Evolutionary conservation across 2,113 vertebrate genomes (phyloP).

Genomic region (Tiliqua scincoides): DNA sequence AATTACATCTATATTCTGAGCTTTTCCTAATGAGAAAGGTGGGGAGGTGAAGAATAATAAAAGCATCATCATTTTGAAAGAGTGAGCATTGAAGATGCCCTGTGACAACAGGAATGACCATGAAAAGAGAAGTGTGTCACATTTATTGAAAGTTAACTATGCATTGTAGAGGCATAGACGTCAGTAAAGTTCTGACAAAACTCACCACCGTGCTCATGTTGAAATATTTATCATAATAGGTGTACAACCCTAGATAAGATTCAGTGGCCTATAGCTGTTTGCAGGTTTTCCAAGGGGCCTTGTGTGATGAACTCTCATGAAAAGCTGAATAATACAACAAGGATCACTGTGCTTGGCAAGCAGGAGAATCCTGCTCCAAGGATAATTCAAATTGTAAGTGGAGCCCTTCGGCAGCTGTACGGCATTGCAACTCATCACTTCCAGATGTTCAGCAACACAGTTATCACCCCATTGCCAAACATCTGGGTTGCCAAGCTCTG

Average conservation of each 20-base stretch:
- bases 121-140: slow-evolving; percentile 52
- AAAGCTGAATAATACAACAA: not conserved
- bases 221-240: not conserved
- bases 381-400: not conserved
- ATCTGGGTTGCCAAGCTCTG: no score
- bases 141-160: slow-evolving; percentile 2
- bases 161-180: not conserved
- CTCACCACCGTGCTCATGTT: not conserved
- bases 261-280: not conserved
- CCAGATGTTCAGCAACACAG: no score
- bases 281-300: not conserved
- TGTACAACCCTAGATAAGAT: not conserved
- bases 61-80: slow-evolving; percentile 16
- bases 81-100: not conserved
- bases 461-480: no score
- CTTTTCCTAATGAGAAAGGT: slow-evolving; percentile 49
- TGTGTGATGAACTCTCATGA: not conserved
- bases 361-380: not conserved
- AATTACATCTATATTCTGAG: slow-evolving; percentile 34
- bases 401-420: no score
- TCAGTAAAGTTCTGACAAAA: slow-evolving; percentile 6
- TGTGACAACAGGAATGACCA: slow-evolving; percentile 36
- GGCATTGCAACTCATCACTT: no score
- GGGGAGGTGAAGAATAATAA: not conserved
- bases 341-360: not conserved